Percentiles rank a stretch among this genome's conserved stretches.
Evolutionary conservation across 1,140 invertebrate genomes (phyloP).

Genomic region (Ceratitis capitata): DNA sequence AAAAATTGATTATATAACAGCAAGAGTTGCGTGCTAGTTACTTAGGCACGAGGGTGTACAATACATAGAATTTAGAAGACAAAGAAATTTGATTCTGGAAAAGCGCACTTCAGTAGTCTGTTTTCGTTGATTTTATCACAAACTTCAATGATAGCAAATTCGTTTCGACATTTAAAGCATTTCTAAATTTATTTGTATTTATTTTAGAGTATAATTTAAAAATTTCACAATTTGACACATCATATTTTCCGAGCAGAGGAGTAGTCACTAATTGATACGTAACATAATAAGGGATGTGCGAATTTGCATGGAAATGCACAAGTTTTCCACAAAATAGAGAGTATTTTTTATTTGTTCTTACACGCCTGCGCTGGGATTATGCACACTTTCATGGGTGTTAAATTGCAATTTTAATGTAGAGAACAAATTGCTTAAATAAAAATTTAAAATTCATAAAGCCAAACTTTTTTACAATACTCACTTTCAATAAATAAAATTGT

Average conservation of each 20-base stretch:
- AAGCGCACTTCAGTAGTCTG: neutral
- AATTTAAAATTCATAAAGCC: neutral
- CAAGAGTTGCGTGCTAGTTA: neutral
- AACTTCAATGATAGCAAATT: neutral
- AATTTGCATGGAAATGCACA: neutral
- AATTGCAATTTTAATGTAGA: neutral
- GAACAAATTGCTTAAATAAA: neutral
- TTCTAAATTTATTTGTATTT: neutral
- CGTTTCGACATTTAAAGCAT: neutral
- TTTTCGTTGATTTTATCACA: neutral
- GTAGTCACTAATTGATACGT: neutral
- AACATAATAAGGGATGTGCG: neutral
- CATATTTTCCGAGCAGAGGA: neutral
- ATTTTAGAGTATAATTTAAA: neutral
- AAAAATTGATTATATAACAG: neutral
- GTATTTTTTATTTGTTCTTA: neutral
- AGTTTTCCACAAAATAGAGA: neutral
- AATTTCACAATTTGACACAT: constrained; percentile 9
- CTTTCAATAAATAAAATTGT: neutral
- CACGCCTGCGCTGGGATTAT: neutral
- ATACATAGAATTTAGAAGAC: neutral
- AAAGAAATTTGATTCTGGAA: neutral
- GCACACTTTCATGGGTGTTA: neutral
- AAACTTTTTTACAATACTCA: neutral
- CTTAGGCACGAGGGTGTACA: neutral